phyloP scores from a whole-genome alignment of 2,888 invertebrate species.

The Cantharis rufa region DNA sequence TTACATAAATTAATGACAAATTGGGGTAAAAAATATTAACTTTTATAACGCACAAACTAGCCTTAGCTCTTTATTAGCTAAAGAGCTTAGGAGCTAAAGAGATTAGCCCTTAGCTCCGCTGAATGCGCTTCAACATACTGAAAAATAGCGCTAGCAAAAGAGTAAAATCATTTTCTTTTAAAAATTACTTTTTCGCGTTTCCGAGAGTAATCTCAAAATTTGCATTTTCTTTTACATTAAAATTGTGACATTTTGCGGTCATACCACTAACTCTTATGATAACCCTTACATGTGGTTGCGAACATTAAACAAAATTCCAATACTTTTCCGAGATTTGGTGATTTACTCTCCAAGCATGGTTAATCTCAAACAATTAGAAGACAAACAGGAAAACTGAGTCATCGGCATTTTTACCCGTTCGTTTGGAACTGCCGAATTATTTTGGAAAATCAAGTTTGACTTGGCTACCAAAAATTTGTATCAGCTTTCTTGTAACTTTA shows the following conservation, averaged over 20 bases:
- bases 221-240: background rate
- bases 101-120: no score
- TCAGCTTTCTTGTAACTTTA: background rate
- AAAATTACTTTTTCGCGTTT: background rate
- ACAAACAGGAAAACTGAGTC: background rate
- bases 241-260: background rate
- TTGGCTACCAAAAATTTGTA: background rate
- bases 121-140: no score
- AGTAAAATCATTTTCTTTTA: no score
- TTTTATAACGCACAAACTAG: no score
- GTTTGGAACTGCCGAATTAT: no score
- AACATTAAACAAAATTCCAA: background rate
- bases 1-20: no score
- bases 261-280: background rate
- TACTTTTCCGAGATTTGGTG: background rate
- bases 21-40: no score
- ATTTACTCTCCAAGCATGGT: background rate
- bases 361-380: background rate
- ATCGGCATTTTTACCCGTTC: background rate
- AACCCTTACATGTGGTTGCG: background rate
- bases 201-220: background rate
- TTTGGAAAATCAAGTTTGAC: no score
- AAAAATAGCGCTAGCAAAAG: no score
- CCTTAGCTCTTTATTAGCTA: no score
- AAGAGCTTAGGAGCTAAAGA: no score